Evolutionary conservation across 2,888 invertebrate species (phyloP).

Genomic region (Leucania comma): DNA sequence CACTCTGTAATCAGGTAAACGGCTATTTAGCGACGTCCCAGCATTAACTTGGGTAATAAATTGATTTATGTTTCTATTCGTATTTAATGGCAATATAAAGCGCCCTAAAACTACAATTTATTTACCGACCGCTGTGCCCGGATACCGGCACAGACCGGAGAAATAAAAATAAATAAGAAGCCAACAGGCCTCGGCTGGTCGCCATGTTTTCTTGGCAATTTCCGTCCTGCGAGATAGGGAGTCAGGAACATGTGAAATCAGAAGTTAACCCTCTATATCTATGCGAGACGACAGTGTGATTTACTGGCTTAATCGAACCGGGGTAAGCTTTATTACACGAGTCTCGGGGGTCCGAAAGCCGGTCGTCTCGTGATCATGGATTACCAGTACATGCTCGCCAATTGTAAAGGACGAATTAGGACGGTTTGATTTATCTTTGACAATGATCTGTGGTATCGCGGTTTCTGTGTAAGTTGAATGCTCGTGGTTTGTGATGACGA

Average conservation of each 20-base stretch:
- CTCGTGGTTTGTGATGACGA: constrained; percentile 42
- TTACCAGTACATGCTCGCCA: constrained; percentile 69
- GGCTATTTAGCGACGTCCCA: constrained; percentile 54
- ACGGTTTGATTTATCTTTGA: constrained; percentile 67
- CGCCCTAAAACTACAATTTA: constrained; percentile 74
- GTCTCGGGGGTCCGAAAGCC: constrained; percentile 73
- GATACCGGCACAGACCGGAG: constrained; percentile 69
- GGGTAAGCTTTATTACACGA: constrained; percentile 78
- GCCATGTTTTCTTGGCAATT: constrained; percentile 86
- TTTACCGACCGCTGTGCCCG: constrained; percentile 72
- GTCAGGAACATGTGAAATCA: constrained; percentile 86
- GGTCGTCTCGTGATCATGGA: constrained; percentile 68
- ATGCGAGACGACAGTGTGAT: constrained; percentile 83
- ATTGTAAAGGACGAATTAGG: constrained; percentile 72
- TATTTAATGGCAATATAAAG: constrained; percentile 66
- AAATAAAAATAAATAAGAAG: constrained; percentile 85
- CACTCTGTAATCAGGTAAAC: constrained; percentile 52
- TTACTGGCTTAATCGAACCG: constrained; percentile 84
- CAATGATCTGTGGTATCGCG: constrained; percentile 53
- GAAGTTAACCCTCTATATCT: constrained; percentile 85
- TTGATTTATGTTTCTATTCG: constrained; percentile 64
- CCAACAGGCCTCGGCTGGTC: constrained; percentile 70
- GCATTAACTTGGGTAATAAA: constrained; percentile 54
- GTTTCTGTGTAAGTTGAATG: constrained; percentile 27
- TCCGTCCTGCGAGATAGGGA: constrained; percentile 81